Percentiles rank a stretch among this genome's conserved stretches.
phyloP scores from a whole-genome alignment of 2,113 vertebrate genomes.

The Carettochelys insculpta region DNA sequence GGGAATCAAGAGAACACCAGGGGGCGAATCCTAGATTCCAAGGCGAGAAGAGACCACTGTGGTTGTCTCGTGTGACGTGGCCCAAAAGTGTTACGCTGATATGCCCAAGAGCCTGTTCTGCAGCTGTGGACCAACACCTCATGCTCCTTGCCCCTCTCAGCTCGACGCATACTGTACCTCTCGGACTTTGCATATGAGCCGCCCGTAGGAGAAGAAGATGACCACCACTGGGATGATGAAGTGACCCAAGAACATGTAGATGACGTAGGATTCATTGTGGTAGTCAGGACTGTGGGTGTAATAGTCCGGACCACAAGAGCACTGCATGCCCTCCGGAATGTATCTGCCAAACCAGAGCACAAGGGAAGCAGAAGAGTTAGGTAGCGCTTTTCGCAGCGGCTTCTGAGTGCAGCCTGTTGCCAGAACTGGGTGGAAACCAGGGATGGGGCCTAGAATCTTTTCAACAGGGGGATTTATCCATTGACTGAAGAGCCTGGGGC shows the following conservation, averaged over 20 bases:
- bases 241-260: conserved; percentile 80
- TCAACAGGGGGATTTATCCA: neutral
- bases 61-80: neutral
- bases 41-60: neutral
- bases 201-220: conserved; percentile 84
- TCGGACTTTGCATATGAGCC: conserved; percentile 82
- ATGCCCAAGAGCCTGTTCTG: neutral
- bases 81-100: neutral
- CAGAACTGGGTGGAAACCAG: fast-evolving
- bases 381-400: neutral
- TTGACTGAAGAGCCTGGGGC: neutral
- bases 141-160: fast-evolving
- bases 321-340: conserved; percentile 82
- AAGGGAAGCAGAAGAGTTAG: neutral
- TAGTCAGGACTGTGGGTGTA: conserved; percentile 80
- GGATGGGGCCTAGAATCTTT: fast-evolving
- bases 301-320: conserved; percentile 81
- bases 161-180: conserved; percentile 63
- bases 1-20: neutral
- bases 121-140: fast-evolving
- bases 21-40: neutral
- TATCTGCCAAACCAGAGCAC: conserved; percentile 65
- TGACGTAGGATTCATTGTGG: conserved; percentile 81
- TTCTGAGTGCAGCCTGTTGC: neutral
- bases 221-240: conserved; percentile 73